Evolutionary conservation across 2,797 vertebrate genomes (phyloP), one percentile per base, ranked within the genome.

Genomic region (Masticophis lateralis): DNA sequence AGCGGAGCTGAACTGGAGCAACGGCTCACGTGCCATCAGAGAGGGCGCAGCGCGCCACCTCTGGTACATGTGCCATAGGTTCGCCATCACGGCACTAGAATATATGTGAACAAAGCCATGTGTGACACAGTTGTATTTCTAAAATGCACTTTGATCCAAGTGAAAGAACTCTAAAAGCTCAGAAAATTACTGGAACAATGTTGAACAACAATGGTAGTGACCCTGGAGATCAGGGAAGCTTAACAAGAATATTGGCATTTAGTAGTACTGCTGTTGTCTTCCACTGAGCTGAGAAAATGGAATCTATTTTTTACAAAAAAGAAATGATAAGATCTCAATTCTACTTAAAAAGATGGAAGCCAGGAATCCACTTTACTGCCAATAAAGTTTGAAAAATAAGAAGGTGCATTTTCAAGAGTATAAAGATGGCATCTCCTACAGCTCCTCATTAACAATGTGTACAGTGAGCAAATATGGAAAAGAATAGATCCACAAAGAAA

Each of bases 151-250:
- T 79, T 55, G 83, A 89, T 66, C 66, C 3, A 89, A 94, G 86
- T 79, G 32, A 86, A 93, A 89, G 25, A 90, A 87, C 53, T 55
- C 83, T 55, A 74, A 91, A 90, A 92, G 56, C 57, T 13, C 0
- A 57, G 90, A 90, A 83, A 25, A 28, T 87, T 91, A 92, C 12
- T 91, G 94, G 87, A 87, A 13, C 1, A 83, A 51, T 55, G 91
- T 90, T 94, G 94, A 90, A 89, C 53, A 88, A 74, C 53, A 4
- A 92, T n/a, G 56, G 61, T 74, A 57, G 87, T 74, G 87, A 87
- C 61, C 92, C 87, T 79, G 91, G 63, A 90, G 93, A 95, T 90
- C 20, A 94, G 91, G 93, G 89, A 90, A 18, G 91, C 28, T 93
- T 28, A 89, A 94, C 69, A 91, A 95, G 56, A 4, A 86, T 0